Percentiles rank a stretch among this genome's conserved stretches.
Evolutionary conservation across 2,797 vertebrate species (phyloP).

Genomic region (Tachyglossus aculeatus): DNA sequence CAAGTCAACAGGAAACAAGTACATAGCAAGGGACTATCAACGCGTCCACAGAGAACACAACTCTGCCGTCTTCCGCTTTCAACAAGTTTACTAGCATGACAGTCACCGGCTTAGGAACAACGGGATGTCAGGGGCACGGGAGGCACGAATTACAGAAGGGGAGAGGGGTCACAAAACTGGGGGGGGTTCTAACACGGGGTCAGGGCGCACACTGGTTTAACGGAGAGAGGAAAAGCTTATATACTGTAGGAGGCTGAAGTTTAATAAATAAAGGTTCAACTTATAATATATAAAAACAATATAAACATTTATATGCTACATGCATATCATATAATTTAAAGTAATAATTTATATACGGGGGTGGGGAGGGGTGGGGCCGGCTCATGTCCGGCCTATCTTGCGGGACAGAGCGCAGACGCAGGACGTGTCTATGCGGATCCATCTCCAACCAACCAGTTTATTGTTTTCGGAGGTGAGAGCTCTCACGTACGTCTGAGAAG

Average conservation of each 20-base stretch:
- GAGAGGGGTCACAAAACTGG: constrained; percentile 67
- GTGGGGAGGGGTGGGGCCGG: constrained; percentile 72
- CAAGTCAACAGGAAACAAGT: constrained; percentile 20
- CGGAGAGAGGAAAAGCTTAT: constrained; percentile 82
- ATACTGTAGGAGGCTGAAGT: constrained; percentile 79
- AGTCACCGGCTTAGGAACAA: constrained; percentile 76
- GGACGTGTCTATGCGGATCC: constrained; percentile 98
- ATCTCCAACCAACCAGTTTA: constrained; percentile 87
- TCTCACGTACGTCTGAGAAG: constrained; percentile 91
- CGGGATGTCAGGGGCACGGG: constrained; percentile 76
- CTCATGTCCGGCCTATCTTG: constrained; percentile 90
- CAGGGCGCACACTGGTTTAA: constrained; percentile 81
- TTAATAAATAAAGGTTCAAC: constrained; percentile 98
- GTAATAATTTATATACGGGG: constrained; percentile 95
- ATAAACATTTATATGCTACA: constrained; percentile 99
- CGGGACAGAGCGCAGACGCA: constrained; percentile 94
- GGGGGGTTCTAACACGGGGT: constrained; percentile 65
- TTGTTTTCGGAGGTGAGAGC: constrained; percentile 88
- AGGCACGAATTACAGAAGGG: constrained; percentile 71
- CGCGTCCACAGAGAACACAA: constrained; percentile 71
- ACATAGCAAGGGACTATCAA: constrained; percentile 36
- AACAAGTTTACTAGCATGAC: constrained; percentile 76
- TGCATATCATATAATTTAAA: constrained; percentile 99
- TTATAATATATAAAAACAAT: constrained; percentile 95
- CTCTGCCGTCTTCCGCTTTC: constrained; percentile 73